Base-by-base conservation (phyloP, 2,113 vertebrate species). In the Microcebus jonahi region DNA sequence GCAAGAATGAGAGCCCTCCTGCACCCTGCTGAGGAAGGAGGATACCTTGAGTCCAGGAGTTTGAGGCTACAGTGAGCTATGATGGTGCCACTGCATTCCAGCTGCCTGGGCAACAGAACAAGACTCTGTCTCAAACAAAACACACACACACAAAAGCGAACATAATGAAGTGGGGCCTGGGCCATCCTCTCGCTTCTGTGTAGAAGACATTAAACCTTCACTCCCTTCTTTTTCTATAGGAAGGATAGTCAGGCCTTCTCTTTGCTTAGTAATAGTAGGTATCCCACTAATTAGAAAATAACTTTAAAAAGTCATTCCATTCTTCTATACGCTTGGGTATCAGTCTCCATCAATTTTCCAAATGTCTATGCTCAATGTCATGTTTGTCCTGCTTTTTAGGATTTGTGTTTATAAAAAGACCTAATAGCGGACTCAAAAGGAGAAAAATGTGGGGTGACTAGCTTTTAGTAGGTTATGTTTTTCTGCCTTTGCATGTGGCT, bases 221-320 rank as follows among this genome's bases (percentile, higher is more conserved):
- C 17, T 50, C 36, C n/a, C 42, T 91, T 61, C 48, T 5, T 80
- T 61, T 70, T 57, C 12, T 89, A 13, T 5, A 93, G 71, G 57
- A 81, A 94, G 88, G n/a, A 90, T 39, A 67, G 17, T 88, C 61
- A 36, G n/a, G 5, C 17, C 36, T 93, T 89, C n/a, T 55, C 29
- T 93, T 65, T 87, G 57, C n/a, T 86, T 82, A 70, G 42, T 84
- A 71, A 42, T 57, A 23, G 4, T 57, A 67, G 61, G 31, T 90
- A 67, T 42, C 17, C 27, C 17, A 50, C 48, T 85, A 59, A 76
- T 87, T 87, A 83, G 68, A 87, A 97, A 88, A 88, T 71, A 94
- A 85, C 57, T 86, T 91, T 18, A 25, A 4, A 75, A 75, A 75
- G n/a, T 65, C 12, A 61, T 13, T 71, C 31, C 36, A 23, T 87